Evolutionary conservation across 1,140 invertebrate genomes (phyloP), one percentile per base, ranked within the genome.

Genomic region (Saccostrea glomerata): DNA sequence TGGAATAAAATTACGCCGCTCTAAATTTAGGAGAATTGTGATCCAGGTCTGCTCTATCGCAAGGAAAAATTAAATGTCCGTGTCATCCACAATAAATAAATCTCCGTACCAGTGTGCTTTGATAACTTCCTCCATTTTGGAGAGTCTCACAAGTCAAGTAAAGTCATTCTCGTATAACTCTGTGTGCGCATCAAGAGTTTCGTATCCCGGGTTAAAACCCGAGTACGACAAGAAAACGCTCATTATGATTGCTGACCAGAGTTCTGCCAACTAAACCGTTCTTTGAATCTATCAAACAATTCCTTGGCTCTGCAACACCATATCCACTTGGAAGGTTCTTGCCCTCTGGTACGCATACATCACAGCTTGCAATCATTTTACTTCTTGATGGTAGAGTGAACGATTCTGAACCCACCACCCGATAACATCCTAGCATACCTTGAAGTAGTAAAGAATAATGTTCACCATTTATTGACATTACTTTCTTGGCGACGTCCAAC

Each of bases 1-100:
- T 60, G 58, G 58, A 60, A 60, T 60, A 60, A 2, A 60, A 60
- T 12, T 3, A 60, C 58, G 2, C 58, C 58, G 58, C 58, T 60
- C 58, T n/a, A 60, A 12, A n/a, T 60, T 17, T 60, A 60, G 13
- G 58, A 60, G 58, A 60, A 60, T 60, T 60, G 13, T 13, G 58
- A 60, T 60, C 58, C 58, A 60, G 58, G 58, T 60, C 58, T 60
- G 58, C 58, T 60, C 58, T 60, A 60, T 60, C 58, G 58, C 58
- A 60, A 60, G 58, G 13, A 60, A 60, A 60, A 60, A 17, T 17
- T 5, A 60, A 60, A 60, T 60, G 58, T 60, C 58, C 20, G 9
- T 11, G 3, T n/a, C 58, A 60, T 60, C 58, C 58, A 5, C 58
- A 60, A 60, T 60, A 60, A 60, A 17, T 60, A 60, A 60, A n/a